Base-by-base conservation (phyloP, 2,888 invertebrate species). In the Aplocera efformata region DNA sequence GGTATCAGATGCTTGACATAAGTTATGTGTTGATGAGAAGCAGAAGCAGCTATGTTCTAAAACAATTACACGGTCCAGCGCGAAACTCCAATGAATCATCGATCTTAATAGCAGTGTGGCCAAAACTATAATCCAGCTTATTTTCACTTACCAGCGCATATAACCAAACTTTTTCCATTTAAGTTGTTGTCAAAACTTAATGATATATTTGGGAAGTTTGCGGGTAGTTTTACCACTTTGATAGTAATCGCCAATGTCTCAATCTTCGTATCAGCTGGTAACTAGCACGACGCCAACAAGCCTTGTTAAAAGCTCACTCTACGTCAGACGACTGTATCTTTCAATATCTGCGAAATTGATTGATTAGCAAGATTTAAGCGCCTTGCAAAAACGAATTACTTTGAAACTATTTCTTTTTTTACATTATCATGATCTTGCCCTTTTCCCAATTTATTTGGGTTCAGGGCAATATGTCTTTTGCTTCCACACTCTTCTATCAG, bases 151-250 rank as follows among this genome's bases (percentile, higher is more conserved):
- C 50, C 48, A 55, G 58, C 62, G 59, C 61, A 65, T 67, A 71
- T 69, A 50, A 11, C 50, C 43, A 55, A 67, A 78, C 66, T 79
- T 79, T 77, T 64, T 70, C 71, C 71, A 77, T 78, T 72, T 66
- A 68, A 67, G 63, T 68, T 65, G 64, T 66, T 67, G 72, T 70
- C 75, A 62, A 59, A 72, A 68, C 72, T 65, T 67, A 65, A 68
- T 77, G 78, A 78, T 77, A 67, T 72, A 75, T 78, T 67, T 63
- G 58, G 62, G 41, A 64, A 72, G 66, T 75, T 61, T 38, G 49
- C 47, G 57, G 59, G 57, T 65, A 67, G 71, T 69, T 72, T 32
- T 45, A 47, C 57, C 58, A 60, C 57, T 60, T 63, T 68, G 40
- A 48, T 30, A 48, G 45, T 33, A 51, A 49, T 48, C 44, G 34